phyloP scores from a whole-genome alignment of 1,140 invertebrate genomes.

The Odontomachus brunneus region DNA sequence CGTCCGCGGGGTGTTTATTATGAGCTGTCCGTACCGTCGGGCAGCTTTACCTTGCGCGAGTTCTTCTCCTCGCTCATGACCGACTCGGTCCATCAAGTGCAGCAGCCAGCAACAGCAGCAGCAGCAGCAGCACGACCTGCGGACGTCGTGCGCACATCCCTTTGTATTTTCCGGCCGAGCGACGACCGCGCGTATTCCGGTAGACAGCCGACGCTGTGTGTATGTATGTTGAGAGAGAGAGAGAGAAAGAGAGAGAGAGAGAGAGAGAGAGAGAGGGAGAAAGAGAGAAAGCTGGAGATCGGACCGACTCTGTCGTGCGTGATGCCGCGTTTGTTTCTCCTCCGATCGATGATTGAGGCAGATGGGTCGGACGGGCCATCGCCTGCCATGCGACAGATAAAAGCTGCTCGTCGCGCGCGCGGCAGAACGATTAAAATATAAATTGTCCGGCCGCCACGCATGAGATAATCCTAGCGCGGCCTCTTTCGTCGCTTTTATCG shows the following conservation, averaged over 20 bases:
- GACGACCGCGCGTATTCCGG: constrained; percentile 29
- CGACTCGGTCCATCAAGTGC: constrained; percentile 34
- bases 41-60: constrained; percentile 14
- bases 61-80: constrained; percentile 8
- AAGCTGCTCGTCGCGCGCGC: background rate
- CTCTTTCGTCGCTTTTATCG: background rate
- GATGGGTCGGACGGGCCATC: constrained; percentile 50
- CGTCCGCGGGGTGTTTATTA: constrained; percentile 31
- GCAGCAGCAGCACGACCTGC: constrained; percentile 11
- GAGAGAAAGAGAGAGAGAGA: constrained; percentile 3
- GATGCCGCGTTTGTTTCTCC: constrained; percentile 53
- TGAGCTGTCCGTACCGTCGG: constrained; percentile 25
- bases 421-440: constrained; percentile 49
- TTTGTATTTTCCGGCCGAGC: constrained; percentile 52
- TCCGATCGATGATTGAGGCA: constrained; percentile 47
- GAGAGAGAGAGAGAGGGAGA: background rate
- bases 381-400: constrained; percentile 50
- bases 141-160: constrained; percentile 48
- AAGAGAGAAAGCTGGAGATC: constrained; percentile 14
- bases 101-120: background rate
- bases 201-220: constrained; percentile 25
- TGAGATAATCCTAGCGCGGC: constrained; percentile 22
- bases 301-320: constrained; percentile 48
- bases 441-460: constrained; percentile 40
- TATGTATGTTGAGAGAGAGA: too few relatives aligned